These are phyloP conservation scores for Acanthosepion esculentum DNA, from an alignment of 2,888 invertebrate genomes.

Conservation along the genomic window DNA sequence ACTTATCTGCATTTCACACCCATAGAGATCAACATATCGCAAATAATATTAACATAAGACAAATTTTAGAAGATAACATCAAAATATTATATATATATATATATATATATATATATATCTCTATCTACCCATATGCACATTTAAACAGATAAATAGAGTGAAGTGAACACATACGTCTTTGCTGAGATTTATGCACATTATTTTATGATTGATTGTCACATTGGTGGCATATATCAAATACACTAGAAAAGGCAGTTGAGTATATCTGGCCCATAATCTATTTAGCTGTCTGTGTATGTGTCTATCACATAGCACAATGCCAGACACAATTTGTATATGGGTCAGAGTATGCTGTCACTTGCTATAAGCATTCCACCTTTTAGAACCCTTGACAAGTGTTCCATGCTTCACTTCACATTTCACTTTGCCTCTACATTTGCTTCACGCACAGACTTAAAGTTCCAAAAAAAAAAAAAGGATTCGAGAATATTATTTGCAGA, in stretches of 20 bases:
- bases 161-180: not conserved
- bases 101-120: not conserved
- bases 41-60: too few species aligned
- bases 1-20: too few species aligned
- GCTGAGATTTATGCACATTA: not conserved
- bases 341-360: not conserved
- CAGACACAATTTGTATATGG: conserved; percentile 18
- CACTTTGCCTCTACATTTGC: not conserved
- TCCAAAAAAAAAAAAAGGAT: not conserved
- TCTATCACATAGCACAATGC: not conserved
- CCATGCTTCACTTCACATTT: not conserved
- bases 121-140: not conserved
- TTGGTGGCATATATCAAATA: conserved; percentile 9
- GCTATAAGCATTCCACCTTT: not conserved
- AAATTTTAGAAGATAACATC: too few species aligned
- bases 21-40: too few species aligned
- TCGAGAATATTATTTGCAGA: not conserved
- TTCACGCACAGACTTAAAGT: not conserved
- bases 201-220: conserved; percentile 21
- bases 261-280: not conserved
- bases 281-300: conserved; percentile 33
- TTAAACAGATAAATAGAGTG: not conserved
- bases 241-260: not conserved
- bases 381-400: conserved; percentile 20
- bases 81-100: too few species aligned